phyloP scores from a whole-genome alignment of 2,888 invertebrate genomes.

The Laspeyria flexula region DNA sequence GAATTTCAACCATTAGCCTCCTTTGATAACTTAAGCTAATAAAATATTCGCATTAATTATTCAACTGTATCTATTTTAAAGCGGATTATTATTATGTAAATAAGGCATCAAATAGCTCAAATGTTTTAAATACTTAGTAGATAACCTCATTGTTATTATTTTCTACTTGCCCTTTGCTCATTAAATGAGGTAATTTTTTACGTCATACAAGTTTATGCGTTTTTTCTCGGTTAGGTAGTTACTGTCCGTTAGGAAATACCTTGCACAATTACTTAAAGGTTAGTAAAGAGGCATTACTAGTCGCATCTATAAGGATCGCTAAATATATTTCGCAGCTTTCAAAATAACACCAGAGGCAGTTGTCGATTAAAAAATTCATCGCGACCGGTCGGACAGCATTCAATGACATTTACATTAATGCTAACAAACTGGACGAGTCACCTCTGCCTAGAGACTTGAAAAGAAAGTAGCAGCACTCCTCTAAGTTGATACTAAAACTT shows the following conservation, averaged over 20 bases:
- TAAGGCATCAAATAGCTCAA: slow-evolving; percentile 7
- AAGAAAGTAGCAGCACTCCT: slow-evolving; percentile 69
- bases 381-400: slow-evolving; percentile 73
- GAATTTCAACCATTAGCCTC: slow-evolving; percentile 22
- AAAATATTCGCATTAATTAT: slow-evolving; percentile 23
- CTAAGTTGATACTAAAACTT: slow-evolving; percentile 17
- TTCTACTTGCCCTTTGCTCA: slow-evolving; percentile 1
- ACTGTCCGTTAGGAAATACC: slow-evolving; percentile 27
- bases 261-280: slow-evolving; percentile 38
- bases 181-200: slow-evolving; percentile 9
- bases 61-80: slow-evolving; percentile 18
- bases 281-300: slow-evolving; percentile 33
- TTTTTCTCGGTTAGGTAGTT: slow-evolving; percentile 10
- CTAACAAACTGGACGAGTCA: slow-evolving; percentile 71
- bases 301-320: slow-evolving; percentile 30
- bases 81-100: slow-evolving; percentile 27
- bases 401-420: slow-evolving; percentile 79
- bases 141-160: background rate
- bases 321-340: slow-evolving; percentile 67
- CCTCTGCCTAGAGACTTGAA: slow-evolving; percentile 61
- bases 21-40: slow-evolving; percentile 19
- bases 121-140: background rate
- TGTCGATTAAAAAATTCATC: slow-evolving; percentile 60
- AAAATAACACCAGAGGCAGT: slow-evolving; percentile 61
- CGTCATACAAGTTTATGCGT: slow-evolving; percentile 13